These are phyloP conservation scores for Ophthalmolycus amberensis DNA, from an alignment of 2,113 vertebrate species.

Conservation along the genomic window DNA sequence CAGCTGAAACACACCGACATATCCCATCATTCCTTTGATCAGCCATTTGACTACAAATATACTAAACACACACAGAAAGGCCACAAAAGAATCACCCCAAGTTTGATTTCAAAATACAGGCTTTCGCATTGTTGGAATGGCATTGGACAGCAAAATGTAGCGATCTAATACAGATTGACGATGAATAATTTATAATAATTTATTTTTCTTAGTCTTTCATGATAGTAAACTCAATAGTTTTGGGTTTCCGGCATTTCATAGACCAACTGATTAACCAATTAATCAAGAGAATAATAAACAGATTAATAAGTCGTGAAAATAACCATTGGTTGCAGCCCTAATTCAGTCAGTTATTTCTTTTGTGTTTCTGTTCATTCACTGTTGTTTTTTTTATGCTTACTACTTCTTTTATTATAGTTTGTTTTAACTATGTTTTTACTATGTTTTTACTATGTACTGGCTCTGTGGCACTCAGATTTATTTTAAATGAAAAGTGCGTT, in stretches of 20 bases:
- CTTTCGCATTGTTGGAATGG: not conserved
- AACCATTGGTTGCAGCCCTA: not conserved
- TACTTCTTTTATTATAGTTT: too few relatives aligned
- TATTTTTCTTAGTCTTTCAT: not conserved
- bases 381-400: too few relatives aligned
- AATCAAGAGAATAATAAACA: not conserved
- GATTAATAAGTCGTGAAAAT: not conserved
- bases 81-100: not conserved
- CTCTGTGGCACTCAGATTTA: too few relatives aligned
- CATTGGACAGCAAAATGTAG: not conserved
- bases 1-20: conserved; percentile 17
- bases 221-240: not conserved
- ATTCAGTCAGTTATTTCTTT: not conserved
- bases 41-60: not conserved
- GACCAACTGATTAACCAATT: not conserved
- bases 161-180: not conserved
- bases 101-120: not conserved
- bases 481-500: too few relatives aligned
- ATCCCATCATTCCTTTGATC: conserved; percentile 6
- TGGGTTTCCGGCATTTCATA: not conserved
- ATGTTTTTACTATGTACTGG: too few relatives aligned
- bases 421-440: too few relatives aligned
- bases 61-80: not conserved
- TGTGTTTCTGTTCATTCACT: too few relatives aligned
- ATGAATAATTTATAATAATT: too few relatives aligned